Percentiles rank a stretch among this genome's conserved stretches.
These are phyloP conservation scores for Lepidurus packardi DNA, from an alignment of 1,140 invertebrate species.

Conservation along the genomic window DNA sequence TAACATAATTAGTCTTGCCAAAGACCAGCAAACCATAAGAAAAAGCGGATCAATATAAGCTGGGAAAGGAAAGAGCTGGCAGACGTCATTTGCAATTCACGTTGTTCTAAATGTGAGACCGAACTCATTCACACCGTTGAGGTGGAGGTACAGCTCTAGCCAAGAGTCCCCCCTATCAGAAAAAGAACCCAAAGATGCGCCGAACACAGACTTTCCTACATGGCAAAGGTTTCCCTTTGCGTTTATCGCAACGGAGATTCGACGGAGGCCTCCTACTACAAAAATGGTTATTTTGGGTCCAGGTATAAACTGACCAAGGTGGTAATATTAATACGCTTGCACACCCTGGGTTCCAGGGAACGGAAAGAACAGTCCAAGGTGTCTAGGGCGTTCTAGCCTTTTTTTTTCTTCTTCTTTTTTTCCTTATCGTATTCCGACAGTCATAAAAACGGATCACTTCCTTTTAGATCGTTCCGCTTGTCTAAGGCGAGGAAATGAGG, in stretches of 20 bases:
- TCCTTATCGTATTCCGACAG: neutral
- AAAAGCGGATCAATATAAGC: slow-evolving; percentile 22
- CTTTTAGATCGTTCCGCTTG: slow-evolving; percentile 21
- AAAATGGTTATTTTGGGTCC: neutral
- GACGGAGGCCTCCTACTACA: neutral
- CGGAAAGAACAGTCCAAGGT: neutral
- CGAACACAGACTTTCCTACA: no score
- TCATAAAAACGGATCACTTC: slow-evolving; percentile 15
- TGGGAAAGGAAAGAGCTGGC: neutral
- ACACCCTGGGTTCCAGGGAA: neutral
- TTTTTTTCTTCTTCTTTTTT: neutral
- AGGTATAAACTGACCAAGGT: neutral
- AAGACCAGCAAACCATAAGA: slow-evolving; percentile 14
- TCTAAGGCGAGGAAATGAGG: slow-evolving; percentile 12
- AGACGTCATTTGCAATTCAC: slow-evolving; percentile 6
- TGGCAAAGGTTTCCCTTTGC: no score
- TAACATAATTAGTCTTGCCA: slow-evolving; percentile 8
- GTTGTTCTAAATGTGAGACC: neutral
- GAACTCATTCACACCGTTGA: neutral
- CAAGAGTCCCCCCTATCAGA: no score
- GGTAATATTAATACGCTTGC: neutral
- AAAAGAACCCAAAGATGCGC: no score
- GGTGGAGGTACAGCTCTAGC: no score
- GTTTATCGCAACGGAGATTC: no score
- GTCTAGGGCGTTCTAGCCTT: neutral